Base-by-base conservation (phyloP, 2,888 invertebrate genomes). In the Mesorhabditis spiculigera region DNA sequence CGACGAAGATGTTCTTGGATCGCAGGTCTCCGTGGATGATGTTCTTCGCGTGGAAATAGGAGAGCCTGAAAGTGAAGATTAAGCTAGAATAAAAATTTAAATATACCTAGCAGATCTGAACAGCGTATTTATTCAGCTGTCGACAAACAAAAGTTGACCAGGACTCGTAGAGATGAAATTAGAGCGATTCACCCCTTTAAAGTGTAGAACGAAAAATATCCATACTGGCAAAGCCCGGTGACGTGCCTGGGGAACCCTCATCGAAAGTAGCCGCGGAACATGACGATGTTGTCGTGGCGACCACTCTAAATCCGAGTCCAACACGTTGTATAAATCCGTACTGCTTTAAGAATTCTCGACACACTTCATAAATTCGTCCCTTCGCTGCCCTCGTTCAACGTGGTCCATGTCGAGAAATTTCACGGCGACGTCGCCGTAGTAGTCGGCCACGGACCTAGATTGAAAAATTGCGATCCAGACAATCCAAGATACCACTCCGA, bases 251-350 rank as follows among this genome's bases (percentile, higher is more conserved):
- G 79, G 92, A 91, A 44, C 95, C 95, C 74, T 94, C 94, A 88
- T 96, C 95, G 93, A 96, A 95, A 87, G 77, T 96, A 97, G 75
- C 98, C 98, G 94, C 97, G 95, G 88, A 98, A 99, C 67, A 98
- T 90, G 68, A 98, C 95, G 77, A 98, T 88, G 89, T 98, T 98
- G 88, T 97, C 97, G 88, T 98, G 98, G 0, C 98, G 91, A 6
- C 97, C 96, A 89, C 97, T 97, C 72, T 95, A 91, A 88, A 97
- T 93, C 82, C 13, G n/a, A 65, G 5, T 43, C 6, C 43, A 65
- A 10, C 58, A 41, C 50, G 4, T 42, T 63, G 44, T 5, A 8
- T 44, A 43, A 66, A 5, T n/a, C n/a, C 63, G 4, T 42, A 79
- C 79, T n/a, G n/a, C 74, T 95, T 91, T 88, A 97, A 93, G n/a